Percentiles rank a stretch among this genome's conserved stretches.
phyloP scores from a whole-genome alignment of 2,113 vertebrate genomes.

The Capreolus pygargus region DNA sequence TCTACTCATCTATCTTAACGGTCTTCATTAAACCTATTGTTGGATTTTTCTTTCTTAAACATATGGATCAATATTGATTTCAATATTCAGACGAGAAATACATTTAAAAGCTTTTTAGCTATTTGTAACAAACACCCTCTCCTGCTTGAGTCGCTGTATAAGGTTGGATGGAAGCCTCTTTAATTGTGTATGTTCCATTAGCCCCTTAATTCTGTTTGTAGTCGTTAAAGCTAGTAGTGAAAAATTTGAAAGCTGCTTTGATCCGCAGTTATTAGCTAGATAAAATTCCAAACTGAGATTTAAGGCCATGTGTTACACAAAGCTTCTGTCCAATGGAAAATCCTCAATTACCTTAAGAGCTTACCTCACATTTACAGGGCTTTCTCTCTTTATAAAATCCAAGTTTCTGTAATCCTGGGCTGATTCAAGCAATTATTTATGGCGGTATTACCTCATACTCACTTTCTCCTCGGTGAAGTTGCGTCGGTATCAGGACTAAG shows the following conservation, averaged over 20 bases:
- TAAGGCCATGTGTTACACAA: constrained; percentile 70
- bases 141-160: constrained; percentile 50
- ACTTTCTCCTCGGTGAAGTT: constrained; percentile 72
- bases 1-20: background rate
- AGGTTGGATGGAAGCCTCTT: constrained; percentile 57
- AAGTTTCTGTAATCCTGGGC: constrained; percentile 22
- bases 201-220: constrained; percentile 75
- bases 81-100: constrained; percentile 71
- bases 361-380: constrained; percentile 68
- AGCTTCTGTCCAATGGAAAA: constrained; percentile 75
- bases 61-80: constrained; percentile 69
- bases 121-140: constrained; percentile 73
- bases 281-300: constrained; percentile 68
- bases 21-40: background rate
- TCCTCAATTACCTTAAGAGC: constrained; percentile 79
- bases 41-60: constrained; percentile 66
- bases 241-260: constrained; percentile 72
- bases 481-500: constrained; percentile 65
- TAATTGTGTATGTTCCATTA: constrained; percentile 75
- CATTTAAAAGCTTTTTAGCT: constrained; percentile 72
- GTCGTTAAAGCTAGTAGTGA: constrained; percentile 46
- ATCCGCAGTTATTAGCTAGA: constrained; percentile 74
- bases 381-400: constrained; percentile 70
- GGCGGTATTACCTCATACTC: constrained; percentile 80
- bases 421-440: constrained; percentile 82